Percentiles rank a stretch among this genome's conserved stretches.
Conservation (phyloP, 2,888 invertebrate genomes). For the Chymomyza fuscimana region DNA sequence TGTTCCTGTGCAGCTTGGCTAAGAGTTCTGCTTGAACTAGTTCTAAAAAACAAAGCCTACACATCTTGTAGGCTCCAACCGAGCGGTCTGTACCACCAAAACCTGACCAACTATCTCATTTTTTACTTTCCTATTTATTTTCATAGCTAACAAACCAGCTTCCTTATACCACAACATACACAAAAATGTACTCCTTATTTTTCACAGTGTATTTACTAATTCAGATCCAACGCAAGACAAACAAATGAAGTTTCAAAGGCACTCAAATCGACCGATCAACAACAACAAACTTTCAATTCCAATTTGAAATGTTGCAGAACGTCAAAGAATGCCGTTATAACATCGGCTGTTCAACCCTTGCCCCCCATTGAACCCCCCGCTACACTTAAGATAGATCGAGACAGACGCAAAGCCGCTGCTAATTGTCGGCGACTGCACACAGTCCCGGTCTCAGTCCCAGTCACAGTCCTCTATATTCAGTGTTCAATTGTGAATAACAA, state of each 20-base stretch:
- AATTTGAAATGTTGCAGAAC: slow-evolving; percentile 71
- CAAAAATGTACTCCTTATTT: background rate
- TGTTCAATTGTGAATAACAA: slow-evolving; percentile 29
- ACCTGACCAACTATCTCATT: too few relatives aligned
- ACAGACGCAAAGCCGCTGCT: slow-evolving; percentile 43
- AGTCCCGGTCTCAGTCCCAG: background rate
- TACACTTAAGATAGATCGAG: background rate
- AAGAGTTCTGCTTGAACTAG: too few relatives aligned
- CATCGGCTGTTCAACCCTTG: background rate
- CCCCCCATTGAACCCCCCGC: slow-evolving; percentile 6
- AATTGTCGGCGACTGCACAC: slow-evolving; percentile 61
- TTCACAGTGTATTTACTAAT: background rate
- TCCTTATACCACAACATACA: too few relatives aligned
- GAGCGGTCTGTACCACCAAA: too few relatives aligned
- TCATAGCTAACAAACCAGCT: too few relatives aligned
- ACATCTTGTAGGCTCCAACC: too few relatives aligned
- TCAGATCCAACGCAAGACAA: slow-evolving; percentile 20
- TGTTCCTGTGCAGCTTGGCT: too few relatives aligned
- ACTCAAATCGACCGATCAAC: slow-evolving; percentile 9
- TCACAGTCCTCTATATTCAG: background rate
- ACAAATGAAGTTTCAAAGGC: slow-evolving; percentile 32
- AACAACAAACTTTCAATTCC: slow-evolving; percentile 63
- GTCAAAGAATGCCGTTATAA: slow-evolving; percentile 58
- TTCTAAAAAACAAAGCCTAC: too few relatives aligned
- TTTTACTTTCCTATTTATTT: too few relatives aligned